These are phyloP conservation scores for Arenaria interpres DNA, from an alignment of 2,113 vertebrate species.

Conservation along the genomic window DNA sequence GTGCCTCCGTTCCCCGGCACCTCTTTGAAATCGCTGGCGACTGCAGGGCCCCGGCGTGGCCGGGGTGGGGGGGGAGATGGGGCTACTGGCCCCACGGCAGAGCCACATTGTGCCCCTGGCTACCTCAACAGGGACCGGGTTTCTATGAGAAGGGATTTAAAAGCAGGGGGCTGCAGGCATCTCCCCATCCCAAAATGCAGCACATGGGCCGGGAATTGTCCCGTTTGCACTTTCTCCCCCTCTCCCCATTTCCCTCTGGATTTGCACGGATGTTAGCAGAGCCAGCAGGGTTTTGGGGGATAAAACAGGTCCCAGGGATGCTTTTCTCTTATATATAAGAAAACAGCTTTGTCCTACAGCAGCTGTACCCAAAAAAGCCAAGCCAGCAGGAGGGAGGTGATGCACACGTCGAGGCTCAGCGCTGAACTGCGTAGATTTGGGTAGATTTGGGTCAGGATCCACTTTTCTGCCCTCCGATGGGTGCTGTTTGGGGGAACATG, in stretches of 20 bases:
- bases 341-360: background rate
- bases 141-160: background rate
- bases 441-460: background rate
- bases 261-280: background rate
- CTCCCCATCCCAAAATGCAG: background rate
- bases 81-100: background rate
- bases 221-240: fast-evolving
- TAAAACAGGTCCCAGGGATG: background rate
- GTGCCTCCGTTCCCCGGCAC: background rate
- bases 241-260: background rate
- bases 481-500: fast-evolving
- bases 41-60: background rate
- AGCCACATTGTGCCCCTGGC: background rate
- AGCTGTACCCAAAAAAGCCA: background rate
- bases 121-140: background rate
- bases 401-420: fast-evolving
- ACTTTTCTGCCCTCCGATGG: background rate
- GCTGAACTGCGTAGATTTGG: fast-evolving
- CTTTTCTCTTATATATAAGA: background rate
- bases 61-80: background rate
- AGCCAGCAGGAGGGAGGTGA: background rate
- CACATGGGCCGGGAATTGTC: background rate
- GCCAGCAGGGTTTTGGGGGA: background rate
- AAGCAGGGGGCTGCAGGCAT: background rate
- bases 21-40: slow-evolving; percentile 47